phyloP scores from a whole-genome alignment of 2,888 invertebrate species.

The Priocnemis perturbator region DNA sequence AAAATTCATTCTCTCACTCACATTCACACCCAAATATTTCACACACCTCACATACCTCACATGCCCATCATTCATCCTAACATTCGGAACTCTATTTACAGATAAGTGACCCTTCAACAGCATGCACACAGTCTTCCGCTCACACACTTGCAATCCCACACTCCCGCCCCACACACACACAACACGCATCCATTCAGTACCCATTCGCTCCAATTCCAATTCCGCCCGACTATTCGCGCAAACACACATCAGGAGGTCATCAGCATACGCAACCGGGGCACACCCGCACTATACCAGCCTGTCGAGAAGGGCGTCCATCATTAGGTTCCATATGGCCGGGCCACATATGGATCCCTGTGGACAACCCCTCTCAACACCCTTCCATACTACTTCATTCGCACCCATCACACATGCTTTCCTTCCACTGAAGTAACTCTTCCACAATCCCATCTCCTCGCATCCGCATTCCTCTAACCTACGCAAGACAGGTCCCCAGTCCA shows the following conservation, averaged over 20 bases:
- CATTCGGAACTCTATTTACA: neutral
- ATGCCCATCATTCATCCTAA: slow-evolving; percentile 13
- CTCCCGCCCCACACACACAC: slow-evolving; percentile 18
- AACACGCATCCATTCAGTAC: neutral
- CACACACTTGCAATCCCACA: slow-evolving; percentile 22
- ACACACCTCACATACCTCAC: slow-evolving; percentile 10
- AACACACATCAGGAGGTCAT: slow-evolving; percentile 9
- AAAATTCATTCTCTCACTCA: slow-evolving; percentile 25
- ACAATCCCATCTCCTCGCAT: slow-evolving; percentile 3
- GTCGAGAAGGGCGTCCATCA: slow-evolving; percentile 16
- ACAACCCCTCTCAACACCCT: neutral
- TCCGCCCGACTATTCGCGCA: neutral
- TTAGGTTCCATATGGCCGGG: slow-evolving; percentile 14
- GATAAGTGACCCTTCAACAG: slow-evolving; percentile 17
- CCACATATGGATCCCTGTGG: slow-evolving; percentile 17
- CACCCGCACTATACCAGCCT: neutral
- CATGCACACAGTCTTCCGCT: slow-evolving; percentile 23
- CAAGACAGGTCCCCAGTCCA: neutral
- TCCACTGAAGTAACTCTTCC: slow-evolving; percentile 10
- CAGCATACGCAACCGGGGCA: neutral
- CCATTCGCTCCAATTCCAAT: slow-evolving; percentile 5
- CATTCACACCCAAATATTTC: slow-evolving; percentile 20
- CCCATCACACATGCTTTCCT: neutral
- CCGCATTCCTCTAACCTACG: neutral
- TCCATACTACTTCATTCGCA: slow-evolving; percentile 7